Percentiles rank a stretch among this genome's conserved stretches.
Evolutionary conservation across 2,113 vertebrate genomes (phyloP).

Genomic region (Emberiza fucata): DNA sequence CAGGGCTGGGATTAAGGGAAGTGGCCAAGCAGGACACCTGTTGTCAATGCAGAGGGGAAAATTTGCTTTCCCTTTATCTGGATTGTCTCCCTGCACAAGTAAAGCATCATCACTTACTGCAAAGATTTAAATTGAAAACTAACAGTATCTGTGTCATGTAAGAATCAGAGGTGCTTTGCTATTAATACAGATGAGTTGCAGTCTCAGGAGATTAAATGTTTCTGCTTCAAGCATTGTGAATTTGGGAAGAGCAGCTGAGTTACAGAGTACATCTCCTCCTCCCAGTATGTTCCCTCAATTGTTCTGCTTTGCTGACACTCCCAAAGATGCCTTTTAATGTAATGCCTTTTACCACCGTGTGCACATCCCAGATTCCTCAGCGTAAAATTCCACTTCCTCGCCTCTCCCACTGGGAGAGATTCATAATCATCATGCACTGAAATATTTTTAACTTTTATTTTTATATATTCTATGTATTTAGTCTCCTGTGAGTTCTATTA

Average conservation of each 20-base stretch:
- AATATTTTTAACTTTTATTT: neutral
- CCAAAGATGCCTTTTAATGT: neutral
- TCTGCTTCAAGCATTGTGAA: neutral
- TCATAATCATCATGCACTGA: neutral
- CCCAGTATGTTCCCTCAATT: neutral
- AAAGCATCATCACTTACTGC: neutral
- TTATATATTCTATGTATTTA: neutral
- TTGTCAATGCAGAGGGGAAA: neutral
- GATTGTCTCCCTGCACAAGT: neutral
- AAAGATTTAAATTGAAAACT: neutral
- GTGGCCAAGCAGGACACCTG: neutral
- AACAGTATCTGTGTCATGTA: neutral
- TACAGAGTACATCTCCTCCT: neutral
- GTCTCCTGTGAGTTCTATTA: neutral
- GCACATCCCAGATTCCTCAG: neutral
- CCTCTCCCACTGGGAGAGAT: neutral
- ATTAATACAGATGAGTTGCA: neutral
- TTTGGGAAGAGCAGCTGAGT: neutral
- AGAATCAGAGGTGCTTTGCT: neutral
- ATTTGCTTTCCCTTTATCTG: neutral
- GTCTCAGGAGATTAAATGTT: neutral
- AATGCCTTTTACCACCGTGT: neutral
- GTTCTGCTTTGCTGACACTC: neutral
- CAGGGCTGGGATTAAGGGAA: slow-evolving; percentile 24
- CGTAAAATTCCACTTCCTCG: slow-evolving; percentile 5